Percentiles rank a stretch among this genome's conserved stretches.
Conservation (phyloP, 2,888 invertebrate species). For the Torymus tubicola region DNA sequence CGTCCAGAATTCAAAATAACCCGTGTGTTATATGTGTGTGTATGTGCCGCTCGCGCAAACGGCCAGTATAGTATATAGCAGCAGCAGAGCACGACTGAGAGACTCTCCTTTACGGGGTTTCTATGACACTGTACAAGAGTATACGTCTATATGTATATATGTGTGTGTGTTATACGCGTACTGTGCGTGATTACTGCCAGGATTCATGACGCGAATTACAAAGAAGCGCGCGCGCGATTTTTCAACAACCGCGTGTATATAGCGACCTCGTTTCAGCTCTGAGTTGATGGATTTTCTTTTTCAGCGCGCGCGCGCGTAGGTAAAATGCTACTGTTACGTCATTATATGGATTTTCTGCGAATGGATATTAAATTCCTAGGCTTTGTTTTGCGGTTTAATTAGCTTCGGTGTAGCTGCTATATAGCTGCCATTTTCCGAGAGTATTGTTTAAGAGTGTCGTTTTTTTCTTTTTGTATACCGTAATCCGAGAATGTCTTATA, state of each 20-base stretch:
- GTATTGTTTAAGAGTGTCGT: no score
- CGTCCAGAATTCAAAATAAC: slow-evolving; percentile 46
- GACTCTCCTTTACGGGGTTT: slow-evolving; percentile 30
- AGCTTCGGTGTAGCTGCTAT: neutral
- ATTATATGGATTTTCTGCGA: no score
- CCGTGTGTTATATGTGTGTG: slow-evolving; percentile 4
- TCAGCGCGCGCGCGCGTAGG: no score
- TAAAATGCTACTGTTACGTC: no score
- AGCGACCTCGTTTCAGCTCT: neutral
- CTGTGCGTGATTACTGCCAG: slow-evolving; percentile 21
- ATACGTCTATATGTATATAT: slow-evolving; percentile 5
- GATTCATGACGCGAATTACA: slow-evolving; percentile 21
- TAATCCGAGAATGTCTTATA: no score
- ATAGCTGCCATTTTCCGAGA: no score
- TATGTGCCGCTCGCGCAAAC: neutral
- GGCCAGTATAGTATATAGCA: neutral
- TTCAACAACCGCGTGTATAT: neutral
- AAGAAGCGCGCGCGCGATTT: neutral
- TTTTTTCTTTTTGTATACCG: no score
- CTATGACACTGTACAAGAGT: slow-evolving; percentile 20
- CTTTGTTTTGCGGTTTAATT: no score
- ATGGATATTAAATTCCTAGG: no score
- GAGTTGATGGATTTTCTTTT: no score
- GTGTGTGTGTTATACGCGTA: neutral
- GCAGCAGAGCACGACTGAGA: no score